Conservation (phyloP, 1,140 invertebrate species). For the Chionoecetes opilio region DNA sequence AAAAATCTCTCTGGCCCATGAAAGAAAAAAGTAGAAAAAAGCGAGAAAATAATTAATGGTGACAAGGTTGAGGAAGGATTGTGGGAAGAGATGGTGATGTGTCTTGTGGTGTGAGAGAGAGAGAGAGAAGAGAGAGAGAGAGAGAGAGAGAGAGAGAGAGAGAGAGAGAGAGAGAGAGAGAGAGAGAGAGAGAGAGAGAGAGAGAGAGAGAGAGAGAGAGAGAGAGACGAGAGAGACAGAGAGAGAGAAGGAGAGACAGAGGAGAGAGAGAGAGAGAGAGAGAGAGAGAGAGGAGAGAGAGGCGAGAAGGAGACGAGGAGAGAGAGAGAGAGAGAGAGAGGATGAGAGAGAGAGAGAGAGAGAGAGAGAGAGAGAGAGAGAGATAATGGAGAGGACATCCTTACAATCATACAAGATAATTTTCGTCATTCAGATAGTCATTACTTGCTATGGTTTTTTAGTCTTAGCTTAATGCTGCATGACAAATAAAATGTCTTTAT, state of each 20-base stretch:
- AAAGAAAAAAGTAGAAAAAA: neutral
- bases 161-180: slow-evolving; percentile 7
- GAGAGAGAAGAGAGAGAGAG: neutral
- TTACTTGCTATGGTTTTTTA: too few species aligned
- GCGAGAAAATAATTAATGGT: slow-evolving; percentile 16
- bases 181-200: slow-evolving; percentile 17
- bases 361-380: too few species aligned
- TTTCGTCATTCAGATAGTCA: too few species aligned
- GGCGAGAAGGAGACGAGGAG: too few species aligned
- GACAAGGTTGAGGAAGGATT: neutral
- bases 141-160: slow-evolving; percentile 13
- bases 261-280: neutral
- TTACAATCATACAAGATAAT: too few species aligned
- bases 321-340: too few species aligned
- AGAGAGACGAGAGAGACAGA: neutral
- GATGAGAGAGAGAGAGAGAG: too few species aligned
- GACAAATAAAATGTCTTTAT: too few species aligned
- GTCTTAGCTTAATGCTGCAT: too few species aligned
- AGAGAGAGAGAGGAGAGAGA: neutral
- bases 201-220: slow-evolving; percentile 12
- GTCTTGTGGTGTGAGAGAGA: neutral
- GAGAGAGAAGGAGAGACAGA: neutral
- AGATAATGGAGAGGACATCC: too few species aligned
- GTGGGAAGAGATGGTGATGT: neutral
- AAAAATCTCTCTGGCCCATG: neutral